Conservation (phyloP, 2,888 invertebrate species). For the Aphrophora alni region DNA sequence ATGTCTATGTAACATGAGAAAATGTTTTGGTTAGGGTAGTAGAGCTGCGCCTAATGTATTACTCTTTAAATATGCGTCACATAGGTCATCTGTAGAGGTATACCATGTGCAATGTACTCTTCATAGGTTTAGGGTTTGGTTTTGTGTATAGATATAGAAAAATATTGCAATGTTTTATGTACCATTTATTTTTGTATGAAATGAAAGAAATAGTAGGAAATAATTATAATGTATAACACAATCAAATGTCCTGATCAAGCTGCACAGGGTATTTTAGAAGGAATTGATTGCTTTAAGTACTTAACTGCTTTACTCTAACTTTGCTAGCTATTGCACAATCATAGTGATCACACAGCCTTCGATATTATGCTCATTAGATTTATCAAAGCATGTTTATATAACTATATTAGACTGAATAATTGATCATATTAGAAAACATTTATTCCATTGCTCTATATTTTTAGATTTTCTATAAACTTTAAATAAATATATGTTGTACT, state of each 20-base stretch:
- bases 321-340: background rate
- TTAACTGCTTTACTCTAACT: background rate
- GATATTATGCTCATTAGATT: background rate
- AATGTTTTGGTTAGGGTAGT: too few relatives aligned
- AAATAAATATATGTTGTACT: background rate
- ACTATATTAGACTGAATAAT: background rate
- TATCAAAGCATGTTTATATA: background rate
- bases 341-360: background rate
- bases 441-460: slow-evolving; percentile 5
- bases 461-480: background rate
- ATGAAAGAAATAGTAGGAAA: too few relatives aligned
- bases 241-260: background rate
- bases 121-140: too few relatives aligned
- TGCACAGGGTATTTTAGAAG: background rate
- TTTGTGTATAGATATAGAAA: too few relatives aligned
- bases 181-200: too few relatives aligned
- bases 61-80: too few relatives aligned
- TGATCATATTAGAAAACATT: background rate
- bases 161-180: too few relatives aligned
- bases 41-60: too few relatives aligned
- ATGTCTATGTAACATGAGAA: too few relatives aligned
- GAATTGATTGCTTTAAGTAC: background rate
- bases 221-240: too few relatives aligned
- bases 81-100: too few relatives aligned
- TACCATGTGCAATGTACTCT: too few relatives aligned